A percentile compares a stretch with the other conserved stretches of the same genome.
Conservation (phyloP, 2,797 vertebrate genomes). For the Oryzias sinensis region DNA sequence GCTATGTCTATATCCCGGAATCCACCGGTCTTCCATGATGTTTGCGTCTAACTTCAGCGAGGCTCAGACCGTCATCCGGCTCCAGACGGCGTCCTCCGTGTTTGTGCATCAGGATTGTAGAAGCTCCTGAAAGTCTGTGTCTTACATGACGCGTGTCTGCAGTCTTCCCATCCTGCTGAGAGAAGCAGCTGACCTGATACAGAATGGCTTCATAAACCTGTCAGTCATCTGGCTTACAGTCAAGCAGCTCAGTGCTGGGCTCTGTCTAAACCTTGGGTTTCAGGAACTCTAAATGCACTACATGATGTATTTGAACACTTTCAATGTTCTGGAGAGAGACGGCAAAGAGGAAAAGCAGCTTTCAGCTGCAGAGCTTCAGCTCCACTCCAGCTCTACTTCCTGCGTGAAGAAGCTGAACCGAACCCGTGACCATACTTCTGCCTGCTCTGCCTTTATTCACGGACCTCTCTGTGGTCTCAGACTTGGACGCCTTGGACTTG, state of each 20-base stretch:
- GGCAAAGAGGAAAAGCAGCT: too few relatives aligned
- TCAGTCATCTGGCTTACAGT: neutral
- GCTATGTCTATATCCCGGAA: constrained; percentile 10
- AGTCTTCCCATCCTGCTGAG: too few relatives aligned
- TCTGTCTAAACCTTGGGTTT: constrained; percentile 12
- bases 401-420: constrained; percentile 11
- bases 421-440: constrained; percentile 1
- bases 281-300: constrained; percentile 17
- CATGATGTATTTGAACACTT: neutral
- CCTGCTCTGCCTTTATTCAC: constrained; percentile 18
- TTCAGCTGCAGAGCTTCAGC: too few relatives aligned
- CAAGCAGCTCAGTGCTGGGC: neutral
- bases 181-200: too few relatives aligned
- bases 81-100: neutral
- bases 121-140: too few relatives aligned
- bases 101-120: too few relatives aligned
- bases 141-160: too few relatives aligned
- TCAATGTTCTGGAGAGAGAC: too few relatives aligned
- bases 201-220: too few relatives aligned
- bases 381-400: constrained; percentile 25
- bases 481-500: constrained; percentile 24
- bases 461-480: neutral
- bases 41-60: too few relatives aligned
- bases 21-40: too few relatives aligned
- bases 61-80: neutral